Evolutionary conservation across 2,888 invertebrate species (phyloP).

Genomic region (Hemistola chrysoprasaria): DNA sequence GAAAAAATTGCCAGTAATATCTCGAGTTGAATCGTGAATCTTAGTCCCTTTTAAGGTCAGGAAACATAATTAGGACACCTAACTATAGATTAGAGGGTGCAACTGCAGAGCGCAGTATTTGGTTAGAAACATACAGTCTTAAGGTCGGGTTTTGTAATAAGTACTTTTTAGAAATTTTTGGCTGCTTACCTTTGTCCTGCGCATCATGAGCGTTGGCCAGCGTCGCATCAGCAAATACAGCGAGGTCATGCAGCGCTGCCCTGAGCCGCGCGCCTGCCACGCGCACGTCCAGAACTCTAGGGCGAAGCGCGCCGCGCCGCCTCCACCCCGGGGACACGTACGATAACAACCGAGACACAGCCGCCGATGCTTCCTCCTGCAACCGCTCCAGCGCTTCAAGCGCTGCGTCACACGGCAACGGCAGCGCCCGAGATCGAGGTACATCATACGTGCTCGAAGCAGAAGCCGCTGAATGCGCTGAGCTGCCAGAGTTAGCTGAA

Average conservation of each 20-base stretch:
- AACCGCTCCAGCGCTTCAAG: conserved; percentile 73
- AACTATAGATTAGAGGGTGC: too few relatives aligned
- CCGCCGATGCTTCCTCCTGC: conserved; percentile 89
- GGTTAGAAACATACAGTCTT: too few relatives aligned
- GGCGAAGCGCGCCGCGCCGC: conserved; percentile 88
- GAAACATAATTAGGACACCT: too few relatives aligned
- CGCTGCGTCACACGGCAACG: conserved; percentile 75
- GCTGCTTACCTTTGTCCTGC: conserved; percentile 87
- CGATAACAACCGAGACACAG: conserved; percentile 86
- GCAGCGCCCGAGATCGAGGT: conserved; percentile 69
- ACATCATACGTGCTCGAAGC: conserved; percentile 77
- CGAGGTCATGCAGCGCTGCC: conserved; percentile 92
- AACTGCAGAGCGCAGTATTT: too few relatives aligned
- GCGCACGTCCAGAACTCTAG: conserved; percentile 91
- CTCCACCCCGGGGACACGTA: conserved; percentile 93
- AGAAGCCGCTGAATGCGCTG: conserved; percentile 66
- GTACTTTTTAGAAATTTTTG: background rate
- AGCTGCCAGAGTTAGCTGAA: conserved; percentile 75
- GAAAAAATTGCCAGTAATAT: too few relatives aligned
- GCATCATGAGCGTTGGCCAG: conserved; percentile 93
- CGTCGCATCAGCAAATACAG: conserved; percentile 94
- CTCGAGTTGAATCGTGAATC: too few relatives aligned
- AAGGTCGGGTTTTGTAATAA: too few relatives aligned
- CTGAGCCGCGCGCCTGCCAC: conserved; percentile 89
- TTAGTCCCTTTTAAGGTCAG: too few relatives aligned